A percentile compares a stretch with the other conserved stretches of the same genome.
Conservation (phyloP, 2,888 invertebrate genomes). For the Temnothorax ravouxi region DNA sequence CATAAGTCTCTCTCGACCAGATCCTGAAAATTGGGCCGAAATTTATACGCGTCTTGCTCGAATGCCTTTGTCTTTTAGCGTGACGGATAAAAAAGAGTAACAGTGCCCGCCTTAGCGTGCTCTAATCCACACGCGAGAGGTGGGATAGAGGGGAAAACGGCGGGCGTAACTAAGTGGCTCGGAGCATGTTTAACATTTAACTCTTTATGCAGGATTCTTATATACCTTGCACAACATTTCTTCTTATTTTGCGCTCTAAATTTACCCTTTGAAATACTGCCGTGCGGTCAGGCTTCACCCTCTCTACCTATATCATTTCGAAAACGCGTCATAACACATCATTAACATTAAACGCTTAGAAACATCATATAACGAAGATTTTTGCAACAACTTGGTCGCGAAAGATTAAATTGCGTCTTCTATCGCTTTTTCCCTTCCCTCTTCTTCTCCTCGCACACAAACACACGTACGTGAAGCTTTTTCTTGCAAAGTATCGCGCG, state of each 20-base stretch:
- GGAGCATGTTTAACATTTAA: constrained; percentile 39
- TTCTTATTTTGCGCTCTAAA: background rate
- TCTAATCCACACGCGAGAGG: constrained; percentile 47
- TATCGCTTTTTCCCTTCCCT: background rate
- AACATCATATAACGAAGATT: background rate
- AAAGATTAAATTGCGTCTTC: constrained; percentile 11
- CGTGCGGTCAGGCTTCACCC: background rate
- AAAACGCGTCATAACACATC: background rate
- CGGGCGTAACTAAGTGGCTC: constrained; percentile 40
- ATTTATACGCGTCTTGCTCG: constrained; percentile 50
- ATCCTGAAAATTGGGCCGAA: constrained; percentile 42
- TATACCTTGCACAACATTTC: background rate
- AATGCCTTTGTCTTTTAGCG: constrained; percentile 24
- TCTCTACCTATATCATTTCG: background rate
- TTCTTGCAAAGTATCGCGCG: background rate
- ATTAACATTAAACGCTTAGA: background rate
- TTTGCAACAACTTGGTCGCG: background rate
- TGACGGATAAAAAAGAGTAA: constrained; percentile 41
- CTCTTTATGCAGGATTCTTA: constrained; percentile 18
- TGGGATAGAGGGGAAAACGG: background rate
- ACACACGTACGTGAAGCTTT: background rate
- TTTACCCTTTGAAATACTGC: background rate
- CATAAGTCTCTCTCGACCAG: constrained; percentile 33
- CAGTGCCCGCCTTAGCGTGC: constrained; percentile 2
- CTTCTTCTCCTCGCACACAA: background rate